These are phyloP conservation scores for Periparus ater DNA, from an alignment of 2,797 vertebrate genomes.

Conservation along the genomic window DNA sequence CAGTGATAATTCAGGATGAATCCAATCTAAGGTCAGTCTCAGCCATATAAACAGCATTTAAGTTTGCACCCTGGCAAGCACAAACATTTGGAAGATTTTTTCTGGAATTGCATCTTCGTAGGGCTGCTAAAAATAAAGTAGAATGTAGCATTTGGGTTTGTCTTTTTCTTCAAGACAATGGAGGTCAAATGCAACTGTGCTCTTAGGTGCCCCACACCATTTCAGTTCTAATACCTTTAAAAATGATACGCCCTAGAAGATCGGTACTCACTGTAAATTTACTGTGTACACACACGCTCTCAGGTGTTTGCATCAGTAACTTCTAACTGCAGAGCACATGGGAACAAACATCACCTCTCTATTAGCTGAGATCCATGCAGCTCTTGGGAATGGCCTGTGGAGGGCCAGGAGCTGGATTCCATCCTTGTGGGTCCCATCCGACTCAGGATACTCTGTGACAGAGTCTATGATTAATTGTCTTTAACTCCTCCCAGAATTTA, in stretches of 20 bases:
- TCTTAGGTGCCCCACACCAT: background rate
- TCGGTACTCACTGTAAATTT: background rate
- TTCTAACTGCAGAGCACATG: background rate
- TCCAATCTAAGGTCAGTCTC: background rate
- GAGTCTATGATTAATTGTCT: background rate
- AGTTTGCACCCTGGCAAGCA: background rate
- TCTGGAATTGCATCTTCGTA: rapidly evolving
- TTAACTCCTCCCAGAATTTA: background rate
- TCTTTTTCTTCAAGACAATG: background rate
- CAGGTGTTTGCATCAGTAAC: background rate
- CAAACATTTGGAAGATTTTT: background rate
- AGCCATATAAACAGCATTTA: background rate
- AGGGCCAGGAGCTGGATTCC: background rate
- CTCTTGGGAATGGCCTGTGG: background rate
- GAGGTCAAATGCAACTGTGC: background rate
- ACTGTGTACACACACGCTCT: background rate
- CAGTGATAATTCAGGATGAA: background rate
- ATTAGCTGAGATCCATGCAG: background rate
- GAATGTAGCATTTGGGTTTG: background rate
- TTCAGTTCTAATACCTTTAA: background rate
- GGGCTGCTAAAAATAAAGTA: background rate
- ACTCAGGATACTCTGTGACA: background rate
- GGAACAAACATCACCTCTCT: background rate
- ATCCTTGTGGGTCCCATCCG: background rate
- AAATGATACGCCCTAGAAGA: rapidly evolving